phyloP scores from a whole-genome alignment of 1,140 invertebrate species.

The Drosophila parvula region DNA sequence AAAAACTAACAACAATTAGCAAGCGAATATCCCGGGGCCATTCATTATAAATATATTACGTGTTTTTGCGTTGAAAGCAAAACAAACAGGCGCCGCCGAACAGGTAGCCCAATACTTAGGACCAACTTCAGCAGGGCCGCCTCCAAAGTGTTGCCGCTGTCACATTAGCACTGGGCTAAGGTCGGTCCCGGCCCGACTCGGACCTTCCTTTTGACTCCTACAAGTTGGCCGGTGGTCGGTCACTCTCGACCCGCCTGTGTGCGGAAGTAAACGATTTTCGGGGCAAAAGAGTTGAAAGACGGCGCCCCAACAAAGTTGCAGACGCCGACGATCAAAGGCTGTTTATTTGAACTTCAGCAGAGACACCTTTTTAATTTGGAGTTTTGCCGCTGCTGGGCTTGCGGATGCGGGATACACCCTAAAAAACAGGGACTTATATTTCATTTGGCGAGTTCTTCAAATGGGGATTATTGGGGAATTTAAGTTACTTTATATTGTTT shows the following conservation, averaged over 20 bases:
- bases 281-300: conserved; percentile 58
- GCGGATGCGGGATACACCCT: conserved; percentile 13
- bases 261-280: conserved; percentile 79
- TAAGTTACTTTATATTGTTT: neutral
- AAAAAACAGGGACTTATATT: neutral
- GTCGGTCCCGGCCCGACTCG: conserved; percentile 12
- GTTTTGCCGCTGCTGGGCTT: conserved; percentile 53
- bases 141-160: conserved; percentile 76
- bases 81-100: conserved; percentile 74
- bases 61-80: conserved; percentile 69
- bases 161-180: conserved; percentile 64
- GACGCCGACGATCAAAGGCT: conserved; percentile 63
- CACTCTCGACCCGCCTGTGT: conserved; percentile 40
- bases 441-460: neutral
- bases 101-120: conserved; percentile 52
- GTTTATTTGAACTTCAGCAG: conserved; percentile 70
- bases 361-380: conserved; percentile 81
- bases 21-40: conserved; percentile 41
- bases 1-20: conserved; percentile 77
- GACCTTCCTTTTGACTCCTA: conserved; percentile 50
- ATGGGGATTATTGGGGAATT: neutral
- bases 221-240: conserved; percentile 46
- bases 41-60: conserved; percentile 81
- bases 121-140: conserved; percentile 13
- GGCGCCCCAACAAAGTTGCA: conserved; percentile 75